Evolutionary conservation across 1,140 invertebrate genomes (phyloP), one percentile per base, ranked within the genome.

Genomic region (Brachionus paranguensis): DNA sequence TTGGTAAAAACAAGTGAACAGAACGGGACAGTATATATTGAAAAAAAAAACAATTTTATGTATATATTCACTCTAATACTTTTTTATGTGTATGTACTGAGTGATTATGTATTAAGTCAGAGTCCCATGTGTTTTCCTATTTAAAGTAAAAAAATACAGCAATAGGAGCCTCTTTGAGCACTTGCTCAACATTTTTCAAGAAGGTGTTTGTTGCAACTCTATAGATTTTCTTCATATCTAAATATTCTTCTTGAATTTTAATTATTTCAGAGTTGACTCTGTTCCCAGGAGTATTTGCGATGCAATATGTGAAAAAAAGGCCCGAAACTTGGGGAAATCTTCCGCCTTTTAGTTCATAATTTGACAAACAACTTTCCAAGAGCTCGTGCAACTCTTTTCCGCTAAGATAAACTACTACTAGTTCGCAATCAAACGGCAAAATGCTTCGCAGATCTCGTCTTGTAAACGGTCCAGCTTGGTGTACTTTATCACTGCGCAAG

Each of bases 211-310:
- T 81, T 0, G 78, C 78, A 43, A 81, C 20, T 64, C 43, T 81
- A 47, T 81, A 81, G 41, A 45, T 89, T 87, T 94, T 93, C 37
- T 93, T 91, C 11, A 91, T 87, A 64, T 93, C 92, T 0, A 96
- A 87, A 87, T 94, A 94, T 87, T 95, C 93, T 86, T 95, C 94
- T 1, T 94, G 94, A 43, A 96, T 92, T 86, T 93, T 92, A 0
- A 96, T 93, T 6, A 94, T 91, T 55, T 91, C 89, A 5, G 91
- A 90, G 85, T 93, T 92, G 0, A 96, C 92, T 33, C 95, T 88
- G 64, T 91, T 84, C 4, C 94, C 94, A 0, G 92, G 89, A 5
- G 92, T 92, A 87, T 92, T 92, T 1, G 90, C 89, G 0, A 94
- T 94, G 90, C 33, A 43, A 64, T 64, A 81, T 20, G 50, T 81